A percentile compares a stretch with the other conserved stretches of the same genome.
Conservation (phyloP, 2,797 vertebrate species). For the Silurus aristotelis region DNA sequence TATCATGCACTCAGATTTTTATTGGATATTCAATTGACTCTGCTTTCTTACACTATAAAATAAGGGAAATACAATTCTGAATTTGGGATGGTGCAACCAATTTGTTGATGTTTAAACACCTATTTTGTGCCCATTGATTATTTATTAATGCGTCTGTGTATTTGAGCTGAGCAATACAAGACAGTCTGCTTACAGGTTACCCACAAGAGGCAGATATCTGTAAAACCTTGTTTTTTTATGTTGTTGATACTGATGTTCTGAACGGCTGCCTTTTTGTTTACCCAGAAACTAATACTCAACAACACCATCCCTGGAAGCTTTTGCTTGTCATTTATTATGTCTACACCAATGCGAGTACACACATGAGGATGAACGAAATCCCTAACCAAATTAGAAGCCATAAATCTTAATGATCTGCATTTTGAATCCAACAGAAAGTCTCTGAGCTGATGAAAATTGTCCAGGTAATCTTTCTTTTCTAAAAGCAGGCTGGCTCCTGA, state of each 20-base stretch:
- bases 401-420: conserved; percentile 4
- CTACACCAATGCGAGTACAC: conserved; percentile 19
- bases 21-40: not conserved
- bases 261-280: conserved; percentile 11
- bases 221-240: not conserved
- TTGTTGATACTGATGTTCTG: not conserved
- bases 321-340: conserved; percentile 3
- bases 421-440: not conserved
- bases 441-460: conserved; percentile 3
- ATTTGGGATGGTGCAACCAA: not conserved
- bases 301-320: not conserved
- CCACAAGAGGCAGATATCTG: not conserved
- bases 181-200: not conserved
- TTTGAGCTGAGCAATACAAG: not conserved
- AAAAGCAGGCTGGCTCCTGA: conserved; percentile 18
- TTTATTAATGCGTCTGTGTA: conserved; percentile 8
- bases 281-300: conserved; percentile 21
- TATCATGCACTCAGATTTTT: not conserved
- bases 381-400: conserved; percentile 5
- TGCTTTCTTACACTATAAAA: not conserved
- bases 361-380: conserved; percentile 22
- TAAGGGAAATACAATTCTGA: not conserved
- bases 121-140: not conserved
- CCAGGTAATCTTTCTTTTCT: conserved; percentile 2
- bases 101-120: not conserved